Evolutionary conservation across 2,113 vertebrate species (phyloP).

Genomic region (Lagopus muta): DNA sequence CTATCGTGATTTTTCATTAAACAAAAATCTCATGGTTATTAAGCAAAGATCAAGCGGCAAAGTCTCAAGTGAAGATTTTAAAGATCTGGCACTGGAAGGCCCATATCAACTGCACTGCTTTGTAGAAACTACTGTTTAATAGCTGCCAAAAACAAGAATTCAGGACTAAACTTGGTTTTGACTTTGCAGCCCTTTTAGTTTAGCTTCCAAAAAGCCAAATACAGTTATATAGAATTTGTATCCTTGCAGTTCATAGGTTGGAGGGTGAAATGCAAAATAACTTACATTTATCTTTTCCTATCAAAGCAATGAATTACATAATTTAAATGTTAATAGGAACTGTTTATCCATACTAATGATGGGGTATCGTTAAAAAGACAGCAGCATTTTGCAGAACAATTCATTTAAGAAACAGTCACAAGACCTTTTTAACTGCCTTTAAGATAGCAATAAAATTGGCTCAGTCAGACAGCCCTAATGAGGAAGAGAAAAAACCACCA

Average conservation of each 20-base stretch:
- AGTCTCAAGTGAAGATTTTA: neutral
- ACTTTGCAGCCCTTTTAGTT: neutral
- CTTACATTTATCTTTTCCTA: neutral
- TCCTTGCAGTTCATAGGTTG: neutral
- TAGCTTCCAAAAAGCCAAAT: neutral
- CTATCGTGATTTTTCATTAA: neutral
- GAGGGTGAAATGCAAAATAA: neutral
- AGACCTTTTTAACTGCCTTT: constrained; percentile 67
- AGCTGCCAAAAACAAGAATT: neutral
- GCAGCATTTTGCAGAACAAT: constrained; percentile 53
- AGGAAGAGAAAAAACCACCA: constrained; percentile 57
- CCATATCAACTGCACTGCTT: neutral
- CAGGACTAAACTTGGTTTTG: neutral
- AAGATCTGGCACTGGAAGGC: neutral
- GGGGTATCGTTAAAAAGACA: constrained; percentile 32
- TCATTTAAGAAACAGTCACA: constrained; percentile 60
- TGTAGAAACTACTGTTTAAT: neutral
- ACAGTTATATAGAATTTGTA: neutral
- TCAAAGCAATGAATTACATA: neutral
- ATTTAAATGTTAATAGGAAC: neutral
- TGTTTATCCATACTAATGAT: neutral
- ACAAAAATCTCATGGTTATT: neutral
- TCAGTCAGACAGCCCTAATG: constrained; percentile 49
- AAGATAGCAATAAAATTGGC: constrained; percentile 69
- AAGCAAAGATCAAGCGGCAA: neutral